A percentile compares a stretch with the other conserved stretches of the same genome.
Evolutionary conservation across 2,797 vertebrate species (phyloP).

Genomic region (Novumbra hubbsi): DNA sequence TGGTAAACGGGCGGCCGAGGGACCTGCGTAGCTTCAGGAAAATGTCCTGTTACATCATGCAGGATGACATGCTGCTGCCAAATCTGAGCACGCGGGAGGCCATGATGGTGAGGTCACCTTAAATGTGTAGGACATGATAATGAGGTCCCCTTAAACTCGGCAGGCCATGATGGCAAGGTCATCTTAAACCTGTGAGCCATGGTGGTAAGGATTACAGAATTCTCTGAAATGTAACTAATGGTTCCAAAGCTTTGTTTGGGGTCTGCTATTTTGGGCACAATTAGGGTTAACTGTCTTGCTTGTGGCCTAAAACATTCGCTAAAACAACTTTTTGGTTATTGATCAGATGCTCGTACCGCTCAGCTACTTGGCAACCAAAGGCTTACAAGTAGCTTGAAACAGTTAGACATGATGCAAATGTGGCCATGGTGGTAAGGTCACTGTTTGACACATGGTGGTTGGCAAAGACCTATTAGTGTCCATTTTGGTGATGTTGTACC

Average conservation of each 20-base stretch:
- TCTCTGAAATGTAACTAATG: no score
- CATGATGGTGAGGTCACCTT: constrained; percentile 88
- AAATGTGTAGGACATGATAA: neutral
- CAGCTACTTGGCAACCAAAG: no score
- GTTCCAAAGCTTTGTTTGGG: no score
- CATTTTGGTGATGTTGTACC: constrained; percentile 16
- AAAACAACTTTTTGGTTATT: no score
- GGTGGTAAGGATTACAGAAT: neutral
- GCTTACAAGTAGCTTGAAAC: no score
- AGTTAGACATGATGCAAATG: neutral
- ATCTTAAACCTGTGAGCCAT: neutral
- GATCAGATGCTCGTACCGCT: no score
- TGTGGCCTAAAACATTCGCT: no score
- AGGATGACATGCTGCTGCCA: constrained; percentile 96
- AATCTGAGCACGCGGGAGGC: constrained; percentile 91
- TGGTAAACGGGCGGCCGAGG: constrained; percentile 87
- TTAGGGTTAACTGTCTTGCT: no score
- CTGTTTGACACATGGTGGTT: neutral
- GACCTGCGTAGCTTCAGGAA: constrained; percentile 96
- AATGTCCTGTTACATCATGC: constrained; percentile 99
- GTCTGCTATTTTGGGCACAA: no score
- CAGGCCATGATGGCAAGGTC: no score
- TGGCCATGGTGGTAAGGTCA: neutral
- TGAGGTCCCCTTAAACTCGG: neutral
- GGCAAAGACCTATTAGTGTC: neutral